phyloP scores from a whole-genome alignment of 2,113 vertebrate species.

The Sander lucioperca region DNA sequence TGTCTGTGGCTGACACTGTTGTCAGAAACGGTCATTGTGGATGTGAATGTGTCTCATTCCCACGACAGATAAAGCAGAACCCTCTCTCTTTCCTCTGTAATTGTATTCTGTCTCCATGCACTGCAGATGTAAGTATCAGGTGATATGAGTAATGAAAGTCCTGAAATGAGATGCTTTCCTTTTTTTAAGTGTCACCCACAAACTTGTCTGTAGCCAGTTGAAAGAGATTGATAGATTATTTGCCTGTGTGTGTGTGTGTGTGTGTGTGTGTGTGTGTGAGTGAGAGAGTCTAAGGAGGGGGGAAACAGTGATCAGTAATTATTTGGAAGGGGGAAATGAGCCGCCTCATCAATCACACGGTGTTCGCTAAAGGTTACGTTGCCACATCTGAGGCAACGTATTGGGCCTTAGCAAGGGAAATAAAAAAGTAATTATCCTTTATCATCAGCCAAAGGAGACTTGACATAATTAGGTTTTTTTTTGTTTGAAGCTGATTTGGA shows the following conservation, averaged over 20 bases:
- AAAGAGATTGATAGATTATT: constrained; percentile 37
- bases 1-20: constrained; percentile 62
- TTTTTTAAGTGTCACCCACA: constrained; percentile 42
- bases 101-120: constrained; percentile 57
- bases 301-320: constrained; percentile 80
- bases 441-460: constrained; percentile 84
- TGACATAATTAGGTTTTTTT: constrained; percentile 82
- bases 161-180: constrained; percentile 52
- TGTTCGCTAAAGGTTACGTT: constrained; percentile 84
- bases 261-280: constrained; percentile 6
- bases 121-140: constrained; percentile 63
- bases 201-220: constrained; percentile 54
- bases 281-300: constrained; percentile 30
- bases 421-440: constrained; percentile 88
- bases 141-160: constrained; percentile 75
- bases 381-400: constrained; percentile 74
- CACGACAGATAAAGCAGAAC: constrained; percentile 57
- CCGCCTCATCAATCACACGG: constrained; percentile 83
- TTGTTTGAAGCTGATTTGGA: constrained; percentile 74
- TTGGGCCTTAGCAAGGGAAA: constrained; percentile 75
- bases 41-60: constrained; percentile 55
- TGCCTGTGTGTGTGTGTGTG: constrained; percentile 21
- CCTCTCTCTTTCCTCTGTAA: constrained; percentile 50
- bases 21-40: constrained; percentile 67
- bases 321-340: constrained; percentile 79